Evolutionary conservation across 2,888 invertebrate species (phyloP).

Genomic region (Embidobia sp.): DNA sequence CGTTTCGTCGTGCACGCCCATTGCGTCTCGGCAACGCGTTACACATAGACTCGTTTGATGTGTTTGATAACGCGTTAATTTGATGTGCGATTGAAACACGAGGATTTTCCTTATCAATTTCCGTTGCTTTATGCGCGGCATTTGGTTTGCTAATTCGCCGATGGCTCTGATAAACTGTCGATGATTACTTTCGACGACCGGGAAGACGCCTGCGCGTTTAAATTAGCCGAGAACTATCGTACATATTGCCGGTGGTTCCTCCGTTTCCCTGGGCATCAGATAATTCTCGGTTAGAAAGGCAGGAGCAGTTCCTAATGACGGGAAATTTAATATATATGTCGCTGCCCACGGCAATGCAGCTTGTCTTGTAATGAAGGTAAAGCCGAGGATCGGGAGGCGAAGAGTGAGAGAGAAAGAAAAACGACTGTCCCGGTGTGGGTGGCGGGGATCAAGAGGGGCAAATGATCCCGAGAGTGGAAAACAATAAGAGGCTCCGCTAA

Average conservation of each 20-base stretch:
- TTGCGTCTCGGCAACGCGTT: too few species aligned
- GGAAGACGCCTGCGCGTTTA: too few species aligned
- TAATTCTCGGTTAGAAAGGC: too few species aligned
- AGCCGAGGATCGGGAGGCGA: conserved; percentile 71
- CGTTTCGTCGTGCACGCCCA: conserved; percentile 76
- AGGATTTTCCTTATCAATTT: conserved; percentile 32
- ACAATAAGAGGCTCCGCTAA: conserved; percentile 80
- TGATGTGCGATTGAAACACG: conserved; percentile 38
- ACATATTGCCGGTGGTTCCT: too few species aligned
- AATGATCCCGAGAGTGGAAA: conserved; percentile 77
- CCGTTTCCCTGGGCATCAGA: too few species aligned
- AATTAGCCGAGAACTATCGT: too few species aligned
- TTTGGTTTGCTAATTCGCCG: conserved; percentile 2
- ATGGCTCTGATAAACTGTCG: too few species aligned
- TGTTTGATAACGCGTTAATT: conserved; percentile 59
- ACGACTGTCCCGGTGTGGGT: conserved; percentile 41
- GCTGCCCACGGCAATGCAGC: conserved; percentile 68
- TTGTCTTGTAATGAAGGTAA: conserved; percentile 81
- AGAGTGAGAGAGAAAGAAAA: conserved; percentile 29
- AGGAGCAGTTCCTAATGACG: conserved; percentile 75
- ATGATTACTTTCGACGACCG: too few species aligned
- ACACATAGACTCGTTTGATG: too few species aligned
- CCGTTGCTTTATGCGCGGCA: conserved; percentile 3
- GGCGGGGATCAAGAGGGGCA: conserved; percentile 52
- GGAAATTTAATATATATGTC: conserved; percentile 79